Evolutionary conservation across 2,113 vertebrate genomes (phyloP), one percentile per base, ranked within the genome.

Genomic region (Mesembrinibis cayennensis): DNA sequence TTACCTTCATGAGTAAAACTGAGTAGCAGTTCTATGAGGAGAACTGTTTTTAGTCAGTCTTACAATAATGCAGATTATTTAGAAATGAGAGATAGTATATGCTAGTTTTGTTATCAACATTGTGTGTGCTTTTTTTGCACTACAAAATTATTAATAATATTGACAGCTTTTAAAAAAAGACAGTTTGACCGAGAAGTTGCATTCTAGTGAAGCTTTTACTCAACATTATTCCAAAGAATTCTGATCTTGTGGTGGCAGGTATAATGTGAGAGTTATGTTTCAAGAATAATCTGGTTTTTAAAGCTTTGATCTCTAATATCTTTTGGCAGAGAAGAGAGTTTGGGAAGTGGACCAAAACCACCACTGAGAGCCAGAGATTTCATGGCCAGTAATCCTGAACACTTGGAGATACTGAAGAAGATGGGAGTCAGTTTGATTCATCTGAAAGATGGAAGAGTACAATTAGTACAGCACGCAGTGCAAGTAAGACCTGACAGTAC

Each of bases 351-450:
- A 98, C 98, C 99, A 74, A 99, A 98, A 87, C 99, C 99, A 80
- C 99, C 99, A 0, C 42, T 99, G 85, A 98, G 99, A 98, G 99
- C 99, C 94, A 98, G 99, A 96, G 99, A 99, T 97, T 99, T 99
- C 97, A 99, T 99, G 99, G 99, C 99, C 87, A 99, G 99, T 97
- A 99, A 99, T 95, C 98, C 99, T 42, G 99, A 99, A 95, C 99
- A 99, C 97, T 97, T 99, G 98, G 99, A 99, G 97, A 99, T 99
- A 95, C 98, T 99, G 95, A 99, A 99, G 97, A 98, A 99, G 97
- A 99, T 99, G 99, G 99, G 99, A 90, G 99, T 99, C 97, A 99
- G 99, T 96, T 98, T 99, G 90, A 99, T 99, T 96, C 99, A 99
- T 93, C 98, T 99, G 94, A 99, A 99, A 96, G 99, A 99, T 62